Evolutionary conservation across 2,797 vertebrate species (phyloP), one percentile per base, ranked within the genome.

Genomic region (Acipenser ruthenus): DNA sequence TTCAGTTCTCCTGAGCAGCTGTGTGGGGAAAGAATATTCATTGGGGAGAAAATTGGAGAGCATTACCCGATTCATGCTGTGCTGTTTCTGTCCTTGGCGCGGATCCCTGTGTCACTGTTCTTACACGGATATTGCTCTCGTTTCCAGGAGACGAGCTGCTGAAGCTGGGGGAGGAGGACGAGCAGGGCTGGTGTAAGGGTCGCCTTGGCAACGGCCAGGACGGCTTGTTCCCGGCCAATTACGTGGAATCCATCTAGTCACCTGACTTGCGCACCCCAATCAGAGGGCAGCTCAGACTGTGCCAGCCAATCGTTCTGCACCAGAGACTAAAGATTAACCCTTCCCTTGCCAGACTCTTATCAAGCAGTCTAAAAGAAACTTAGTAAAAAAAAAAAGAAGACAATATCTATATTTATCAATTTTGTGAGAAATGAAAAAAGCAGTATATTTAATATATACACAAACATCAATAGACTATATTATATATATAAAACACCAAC

Each of bases 151-250:
- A 99, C 0, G 96, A 98, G 76, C 87, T 99, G 78, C 94, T 84
- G 83, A 99, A 97, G 88, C 93, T 95, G 0, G 96, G 96, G 64
- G 95, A 98, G 60, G 96, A 99, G 81, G 96, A 99, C 15, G 96
- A 98, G 75, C 96, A 99, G 77, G 96, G 96, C 66, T 99, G 96
- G 96, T 99, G 96, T 91, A 91, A 94, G 89, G 96, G 96, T 77
- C 95, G 95, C 69, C 86, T 99, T 84, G 94, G 96, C 88, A 93
- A 67, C 68, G 96, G 96, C 75, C 92, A 84, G 74, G 86, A 94
- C 75, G 96, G 96, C 85, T 91, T 99, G 81, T 99, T 97, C 81
- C 96, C 96, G 0, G 96, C 96, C 86, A 99, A 98, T 88, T 99
- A 99, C 0, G 96, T 98, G 66, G 96, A 99, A 87, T 82, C 91